Base-by-base conservation (phyloP, 1,140 invertebrate genomes). In the Eueides isabella region DNA sequence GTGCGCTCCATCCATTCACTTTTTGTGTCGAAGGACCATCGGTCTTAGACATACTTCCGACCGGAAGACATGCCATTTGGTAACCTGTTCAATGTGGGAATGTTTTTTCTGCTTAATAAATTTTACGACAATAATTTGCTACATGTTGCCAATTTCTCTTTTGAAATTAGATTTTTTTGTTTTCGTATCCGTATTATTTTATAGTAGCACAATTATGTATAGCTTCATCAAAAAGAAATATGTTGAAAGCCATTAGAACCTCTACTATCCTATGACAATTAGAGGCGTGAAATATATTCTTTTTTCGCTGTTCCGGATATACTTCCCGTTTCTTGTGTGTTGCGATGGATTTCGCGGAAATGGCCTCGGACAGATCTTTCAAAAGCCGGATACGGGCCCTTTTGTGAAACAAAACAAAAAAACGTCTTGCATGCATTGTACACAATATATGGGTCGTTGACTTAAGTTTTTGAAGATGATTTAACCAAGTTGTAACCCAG, bases 51-150 rank as follows among this genome's bases (percentile, higher is more conserved):
- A 74, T 84, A 91, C 90, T 93, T 92, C 90, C 90, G 88, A 87
- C 86, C 87, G 88, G 89, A 91, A 92, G 85, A 77, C 87, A 78
- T 82, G 74, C 85, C 83, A 85, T 89, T 86, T 83, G 87, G 84
- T 83, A 91, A 93, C 91, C 90, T 93, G 91, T 90, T 85, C 67
- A 67, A 80, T 88, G 86, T 90, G 89, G 84, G 89, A 93, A 91
- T 69, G 78, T 85, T 88, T 85, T 92, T 90, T 90, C 74, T 84
- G 77, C 78, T 78, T 80, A 80, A 71, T 74, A 73, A 70, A 71
- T 66, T 65, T 26, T 26, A 55, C 23, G 19, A 23, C 11, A 26
- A 55, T 55, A 26, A 19, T 19, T 11, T 23, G 48, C 9, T 55
- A 55, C 2, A 26, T 55, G 19, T 55, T 2, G 19, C 48, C 5